Percentiles rank a stretch among this genome's conserved stretches.
These are phyloP conservation scores for Morus bassanus DNA, from an alignment of 2,797 vertebrate genomes.

Conservation along the genomic window DNA sequence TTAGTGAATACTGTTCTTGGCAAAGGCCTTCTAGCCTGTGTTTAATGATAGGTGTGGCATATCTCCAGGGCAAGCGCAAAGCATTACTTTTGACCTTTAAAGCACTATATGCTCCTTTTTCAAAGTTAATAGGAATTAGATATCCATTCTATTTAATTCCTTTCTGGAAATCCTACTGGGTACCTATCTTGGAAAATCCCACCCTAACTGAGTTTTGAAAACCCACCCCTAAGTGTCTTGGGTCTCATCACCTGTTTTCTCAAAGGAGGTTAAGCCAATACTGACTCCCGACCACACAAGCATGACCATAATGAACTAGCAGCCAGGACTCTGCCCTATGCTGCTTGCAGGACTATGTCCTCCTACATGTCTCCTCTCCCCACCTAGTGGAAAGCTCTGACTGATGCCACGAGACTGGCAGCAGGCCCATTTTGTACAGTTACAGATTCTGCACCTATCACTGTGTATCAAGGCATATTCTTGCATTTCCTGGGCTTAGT, in stretches of 20 bases:
- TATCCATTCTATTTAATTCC: not conserved
- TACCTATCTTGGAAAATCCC: not conserved
- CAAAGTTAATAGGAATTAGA: not conserved
- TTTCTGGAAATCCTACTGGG: not conserved
- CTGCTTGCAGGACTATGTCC: not conserved
- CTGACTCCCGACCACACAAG: not conserved
- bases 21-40: not conserved
- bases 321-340: not conserved
- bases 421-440: not conserved
- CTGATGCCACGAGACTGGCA: not conserved
- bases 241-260: not conserved
- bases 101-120: not conserved
- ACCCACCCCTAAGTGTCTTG: not conserved
- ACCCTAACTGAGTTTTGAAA: not conserved
- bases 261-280: not conserved
- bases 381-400: not conserved
- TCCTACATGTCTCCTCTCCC: not conserved
- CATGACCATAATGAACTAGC: not conserved
- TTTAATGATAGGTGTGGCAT: not conserved
- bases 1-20: not conserved
- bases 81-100: constrained; percentile 17
- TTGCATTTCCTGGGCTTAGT: not conserved
- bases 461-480: not conserved
- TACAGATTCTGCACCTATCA: not conserved
- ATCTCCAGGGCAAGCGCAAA: not conserved